phyloP scores from a whole-genome alignment of 2,888 invertebrate genomes.

The Agrypnus murinus region DNA sequence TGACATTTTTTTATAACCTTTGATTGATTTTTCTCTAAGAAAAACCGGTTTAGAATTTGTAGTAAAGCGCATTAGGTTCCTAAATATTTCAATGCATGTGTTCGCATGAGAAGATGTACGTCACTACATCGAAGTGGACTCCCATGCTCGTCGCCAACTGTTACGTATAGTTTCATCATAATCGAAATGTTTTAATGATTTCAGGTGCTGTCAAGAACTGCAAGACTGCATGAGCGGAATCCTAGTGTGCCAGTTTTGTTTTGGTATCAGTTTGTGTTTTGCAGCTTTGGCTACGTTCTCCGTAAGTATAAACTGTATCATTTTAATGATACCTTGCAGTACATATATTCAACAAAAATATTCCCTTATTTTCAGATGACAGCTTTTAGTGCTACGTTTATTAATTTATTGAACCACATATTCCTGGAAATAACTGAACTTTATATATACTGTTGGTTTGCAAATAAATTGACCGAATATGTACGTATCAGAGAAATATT shows the following conservation, averaged over 20 bases:
- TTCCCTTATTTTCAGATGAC: conserved; percentile 41
- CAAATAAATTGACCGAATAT: conserved; percentile 41
- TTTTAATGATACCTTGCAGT: background rate
- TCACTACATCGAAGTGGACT: no score
- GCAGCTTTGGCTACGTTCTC: conserved; percentile 46
- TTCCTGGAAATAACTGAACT: conserved; percentile 44
- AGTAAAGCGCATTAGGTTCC: no score
- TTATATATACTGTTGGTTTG: conserved; percentile 47
- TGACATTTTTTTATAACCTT: no score
- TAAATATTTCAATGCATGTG: no score
- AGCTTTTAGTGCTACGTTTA: conserved; percentile 41
- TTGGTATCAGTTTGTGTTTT: conserved; percentile 47
- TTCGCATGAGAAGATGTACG: no score
- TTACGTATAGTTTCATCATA: no score
- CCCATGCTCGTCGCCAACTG: no score
- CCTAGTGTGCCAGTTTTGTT: conserved; percentile 45
- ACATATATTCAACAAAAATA: background rate
- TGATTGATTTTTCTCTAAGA: no score
- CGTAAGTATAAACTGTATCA: conserved; percentile 24
- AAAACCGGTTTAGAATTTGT: no score
- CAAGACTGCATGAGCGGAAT: conserved; percentile 46
- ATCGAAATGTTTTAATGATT: no score
- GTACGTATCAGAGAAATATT: no score
- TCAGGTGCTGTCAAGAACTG: conserved; percentile 41
- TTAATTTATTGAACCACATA: conserved; percentile 46